Evolutionary conservation across 2,888 invertebrate genomes (phyloP), one percentile per base, ranked within the genome.

Genomic region (Parelbella ahira): DNA sequence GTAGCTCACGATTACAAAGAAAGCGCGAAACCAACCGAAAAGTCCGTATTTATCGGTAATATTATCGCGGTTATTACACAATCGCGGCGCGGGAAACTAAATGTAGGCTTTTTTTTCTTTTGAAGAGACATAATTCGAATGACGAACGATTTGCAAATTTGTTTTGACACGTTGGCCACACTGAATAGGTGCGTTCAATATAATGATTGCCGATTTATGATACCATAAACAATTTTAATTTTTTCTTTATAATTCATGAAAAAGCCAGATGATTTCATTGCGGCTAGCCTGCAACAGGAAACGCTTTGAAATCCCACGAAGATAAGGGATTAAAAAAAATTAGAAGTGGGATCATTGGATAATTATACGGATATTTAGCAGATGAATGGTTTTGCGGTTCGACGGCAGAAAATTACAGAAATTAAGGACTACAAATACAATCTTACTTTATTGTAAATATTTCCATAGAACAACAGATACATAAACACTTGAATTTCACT

Each of bases 291-390:
- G 70, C 69, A 64, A 70, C 73, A 78, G 79, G 80, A 79, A 81
- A 62, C 58, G 60, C 68, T 77, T 82, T 76, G 75, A 76, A 73
- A 74, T 86, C 84, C 65, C 84, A 84, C 84, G 79, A 56, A 68
- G 81, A 82, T 84, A 78, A 75, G 45, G 42, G 64, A 66, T 74
- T 66, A 64, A 74, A 82, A 76, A 79, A 79, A 71, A 63, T 79
- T n/a, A 3, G 63, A 70, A 79, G 80, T 81, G 78, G 80, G 67
- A 74, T 79, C 79, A 82, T 75, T 71, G 74, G 76, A 65, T 75
- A 79, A 81, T 81, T 80, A 79, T 71, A 75, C 68, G 68, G 64
- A 66, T 66, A 59, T 60, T 67, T 64, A 55, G 56, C 53, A 58
- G 66, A 64, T 66, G 68, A 51, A 57, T 56, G 51, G 56, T 51